A percentile compares a stretch with the other conserved stretches of the same genome.
Evolutionary conservation across 2,113 vertebrate species (phyloP).

Genomic region (Chaetura pelagica): DNA sequence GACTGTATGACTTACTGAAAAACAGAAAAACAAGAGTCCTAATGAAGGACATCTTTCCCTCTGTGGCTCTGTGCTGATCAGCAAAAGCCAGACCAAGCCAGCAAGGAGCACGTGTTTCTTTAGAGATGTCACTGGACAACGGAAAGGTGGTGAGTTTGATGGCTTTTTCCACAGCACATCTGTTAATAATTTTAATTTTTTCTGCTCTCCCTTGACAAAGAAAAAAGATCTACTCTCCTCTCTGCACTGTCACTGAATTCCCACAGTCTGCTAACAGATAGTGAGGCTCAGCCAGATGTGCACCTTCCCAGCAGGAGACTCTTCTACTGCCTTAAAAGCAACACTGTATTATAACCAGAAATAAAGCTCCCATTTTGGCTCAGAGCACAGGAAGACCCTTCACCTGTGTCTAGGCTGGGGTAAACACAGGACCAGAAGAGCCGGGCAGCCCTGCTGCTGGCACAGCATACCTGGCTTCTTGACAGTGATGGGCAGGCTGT

Average conservation of each 20-base stretch:
- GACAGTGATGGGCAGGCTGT: constrained; percentile 89
- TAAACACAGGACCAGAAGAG: neutral
- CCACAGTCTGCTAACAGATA: neutral
- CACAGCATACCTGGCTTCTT: constrained; percentile 86
- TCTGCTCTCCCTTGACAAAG: neutral
- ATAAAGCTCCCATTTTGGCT: neutral
- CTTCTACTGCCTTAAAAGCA: neutral
- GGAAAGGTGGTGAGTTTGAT: neutral
- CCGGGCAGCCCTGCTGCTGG: neutral
- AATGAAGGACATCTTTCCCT: neutral
- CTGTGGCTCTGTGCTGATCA: neutral
- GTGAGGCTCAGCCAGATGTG: neutral
- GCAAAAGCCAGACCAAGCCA: neutral
- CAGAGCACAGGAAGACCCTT: neutral
- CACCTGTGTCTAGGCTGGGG: neutral
- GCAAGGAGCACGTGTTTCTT: neutral
- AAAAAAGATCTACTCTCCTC: neutral
- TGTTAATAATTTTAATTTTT: neutral
- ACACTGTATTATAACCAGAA: neutral
- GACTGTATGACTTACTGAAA: constrained; percentile 82
- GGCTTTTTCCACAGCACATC: neutral
- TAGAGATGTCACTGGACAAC: neutral
- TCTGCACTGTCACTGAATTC: neutral
- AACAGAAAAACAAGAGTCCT: neutral
- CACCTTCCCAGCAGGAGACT: neutral